Evolutionary conservation across 2,888 invertebrate species (phyloP), one percentile per base, ranked within the genome.

Genomic region (Luperina testacea): DNA sequence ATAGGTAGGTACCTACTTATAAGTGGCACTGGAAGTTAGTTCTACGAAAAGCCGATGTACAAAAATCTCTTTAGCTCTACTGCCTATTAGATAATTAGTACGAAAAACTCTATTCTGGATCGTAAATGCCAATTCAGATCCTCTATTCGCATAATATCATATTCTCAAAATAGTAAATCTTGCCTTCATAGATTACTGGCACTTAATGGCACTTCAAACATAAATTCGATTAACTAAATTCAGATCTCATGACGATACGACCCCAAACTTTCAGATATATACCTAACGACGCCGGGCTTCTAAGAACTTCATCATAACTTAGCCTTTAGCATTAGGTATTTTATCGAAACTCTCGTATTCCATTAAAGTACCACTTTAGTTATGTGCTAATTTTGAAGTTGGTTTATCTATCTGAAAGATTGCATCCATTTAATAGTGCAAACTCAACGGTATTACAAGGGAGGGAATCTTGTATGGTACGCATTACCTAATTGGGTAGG

Each of bases 201-300:
- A n/a, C n/a, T 48, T 82, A 61, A 77, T 51, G 32, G 61, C 63
- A 63, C 67, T 71, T 71, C 64, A 80, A 81, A 67, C 71, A 20
- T 65, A 63, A 75, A 76, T 65, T 76, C 45, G 65, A 77, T 82
- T 32, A 71, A 73, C 76, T 73, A 73, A 76, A 73, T 32, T 73
- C 51, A 82, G 77, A 77, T 85, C 76, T 86, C 72, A 70, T 72
- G 65, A 71, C 32, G 77, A 73, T 61, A 73, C 63, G 72, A n/a
- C 64, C 61, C 70, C 57, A 82, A 82, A 81, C 57, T 85, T 84
- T 74, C 57, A 42, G 81, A 65, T 73, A 80, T 68, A 68, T 32
- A 32, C 32, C 59, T 32, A 32, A 32, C 38, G 71, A 70, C 38
- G 69, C 48, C 67, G 32, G 53, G 7, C 57, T 69, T 75, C 42